Evolutionary conservation across 1,140 invertebrate species (phyloP).

Genomic region (Microplitis demolitor): DNA sequence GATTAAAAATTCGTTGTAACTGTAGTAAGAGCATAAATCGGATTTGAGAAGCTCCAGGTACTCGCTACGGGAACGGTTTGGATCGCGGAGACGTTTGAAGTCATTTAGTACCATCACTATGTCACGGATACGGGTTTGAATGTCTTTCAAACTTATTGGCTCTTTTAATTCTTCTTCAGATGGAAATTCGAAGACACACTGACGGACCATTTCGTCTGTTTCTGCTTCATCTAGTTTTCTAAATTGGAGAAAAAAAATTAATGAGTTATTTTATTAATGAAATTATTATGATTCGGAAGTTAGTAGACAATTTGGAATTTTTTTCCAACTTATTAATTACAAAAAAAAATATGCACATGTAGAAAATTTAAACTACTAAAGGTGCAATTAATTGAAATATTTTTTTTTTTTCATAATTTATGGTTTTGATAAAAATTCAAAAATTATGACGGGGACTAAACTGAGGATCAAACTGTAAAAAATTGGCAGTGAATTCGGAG

Average conservation of each 20-base stretch:
- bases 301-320: too few relatives aligned
- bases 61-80: conserved; percentile 76
- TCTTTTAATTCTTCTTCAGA: conserved; percentile 74
- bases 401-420: too few relatives aligned
- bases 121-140: conserved; percentile 91
- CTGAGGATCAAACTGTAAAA: too few relatives aligned
- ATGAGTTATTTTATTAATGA: not conserved
- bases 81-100: conserved; percentile 81
- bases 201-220: conserved; percentile 75
- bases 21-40: conserved; percentile 95
- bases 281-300: not conserved
- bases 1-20: conserved; percentile 97
- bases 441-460: too few relatives aligned
- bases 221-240: conserved; percentile 81
- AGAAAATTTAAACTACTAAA: too few relatives aligned
- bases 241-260: conserved; percentile 22
- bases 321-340: too few relatives aligned
- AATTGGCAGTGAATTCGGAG: too few relatives aligned
- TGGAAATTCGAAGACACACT: conserved; percentile 79
- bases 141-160: conserved; percentile 76
- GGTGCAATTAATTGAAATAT: too few relatives aligned
- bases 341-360: too few relatives aligned
- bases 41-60: conserved; percentile 80
- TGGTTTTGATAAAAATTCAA: too few relatives aligned
- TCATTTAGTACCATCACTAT: conserved; percentile 85